These are phyloP conservation scores for Zaprionus camerounensis DNA, from an alignment of 1,140 invertebrate species.

Conservation along the genomic window DNA sequence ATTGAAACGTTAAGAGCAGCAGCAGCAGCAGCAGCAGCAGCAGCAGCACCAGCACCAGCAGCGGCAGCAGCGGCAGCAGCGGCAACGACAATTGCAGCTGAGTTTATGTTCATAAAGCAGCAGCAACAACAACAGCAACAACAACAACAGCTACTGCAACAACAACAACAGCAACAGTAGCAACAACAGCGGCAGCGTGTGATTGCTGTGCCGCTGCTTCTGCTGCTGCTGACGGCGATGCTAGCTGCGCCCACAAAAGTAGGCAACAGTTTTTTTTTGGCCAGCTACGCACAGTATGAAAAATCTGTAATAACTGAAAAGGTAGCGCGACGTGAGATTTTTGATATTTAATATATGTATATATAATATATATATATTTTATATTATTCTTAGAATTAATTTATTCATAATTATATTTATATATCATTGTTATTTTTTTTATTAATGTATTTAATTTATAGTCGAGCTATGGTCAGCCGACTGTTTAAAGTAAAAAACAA, in stretches of 20 bases:
- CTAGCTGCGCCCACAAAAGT: constrained; percentile 38
- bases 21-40: constrained; percentile 3
- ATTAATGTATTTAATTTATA: no score
- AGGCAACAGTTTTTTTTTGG: constrained; percentile 45
- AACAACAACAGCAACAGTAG: not conserved
- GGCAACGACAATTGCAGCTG: constrained; percentile 20
- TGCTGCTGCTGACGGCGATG: constrained; percentile 8
- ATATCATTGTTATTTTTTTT: no score
- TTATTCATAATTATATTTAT: no score
- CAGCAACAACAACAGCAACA: not conserved
- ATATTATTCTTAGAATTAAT: no score
- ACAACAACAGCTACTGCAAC: not conserved
- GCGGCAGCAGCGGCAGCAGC: not conserved
- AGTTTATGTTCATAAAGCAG: constrained; percentile 41
- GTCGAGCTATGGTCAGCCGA: no score
- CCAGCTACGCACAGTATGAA: not conserved
- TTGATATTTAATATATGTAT: no score
- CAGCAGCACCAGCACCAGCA: not conserved
- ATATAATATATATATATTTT: no score
- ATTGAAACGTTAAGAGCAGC: constrained; percentile 57
- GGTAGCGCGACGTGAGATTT: no score
- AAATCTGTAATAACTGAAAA: not conserved
- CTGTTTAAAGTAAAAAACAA: no score
- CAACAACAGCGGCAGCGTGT: not conserved
- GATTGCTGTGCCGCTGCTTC: constrained; percentile 7